Percentiles rank a stretch among this genome's conserved stretches.
These are phyloP conservation scores for Anguilla pacifica DNA, from an alignment of 2,797 vertebrate species.

Conservation along the genomic window DNA sequence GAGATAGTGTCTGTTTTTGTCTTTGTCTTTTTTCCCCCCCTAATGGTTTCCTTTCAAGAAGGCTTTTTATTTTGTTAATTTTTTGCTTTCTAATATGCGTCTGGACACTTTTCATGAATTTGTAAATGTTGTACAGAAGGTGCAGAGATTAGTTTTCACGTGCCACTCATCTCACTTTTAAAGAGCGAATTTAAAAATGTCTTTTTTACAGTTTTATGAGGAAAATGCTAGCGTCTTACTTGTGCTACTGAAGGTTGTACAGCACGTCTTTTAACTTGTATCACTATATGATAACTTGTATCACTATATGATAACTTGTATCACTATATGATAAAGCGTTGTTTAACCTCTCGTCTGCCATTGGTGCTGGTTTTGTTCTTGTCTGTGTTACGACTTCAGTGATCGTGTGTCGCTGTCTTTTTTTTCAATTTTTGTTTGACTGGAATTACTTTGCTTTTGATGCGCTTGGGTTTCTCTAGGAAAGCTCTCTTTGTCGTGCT, in stretches of 20 bases:
- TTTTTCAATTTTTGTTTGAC: neutral
- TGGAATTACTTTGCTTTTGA: neutral
- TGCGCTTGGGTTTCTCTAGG: neutral
- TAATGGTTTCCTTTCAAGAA: constrained; percentile 18
- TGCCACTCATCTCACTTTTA: constrained; percentile 14
- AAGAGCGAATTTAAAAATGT: constrained; percentile 1
- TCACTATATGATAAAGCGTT: constrained; percentile 7
- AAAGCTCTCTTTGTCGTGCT: neutral
- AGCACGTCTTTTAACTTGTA: constrained; percentile 17
- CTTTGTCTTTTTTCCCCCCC: no score
- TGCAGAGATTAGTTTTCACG: constrained; percentile 3
- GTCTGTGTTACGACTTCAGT: neutral
- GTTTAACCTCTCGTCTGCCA: neutral
- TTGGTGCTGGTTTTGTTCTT: neutral
- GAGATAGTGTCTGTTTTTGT: neutral
- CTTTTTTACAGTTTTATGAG: constrained; percentile 22
- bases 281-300: constrained; percentile 8
- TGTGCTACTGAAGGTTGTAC: neutral
- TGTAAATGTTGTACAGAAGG: constrained; percentile 26
- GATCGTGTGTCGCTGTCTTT: neutral
- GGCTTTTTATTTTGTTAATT: neutral
- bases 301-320: constrained; percentile 5
- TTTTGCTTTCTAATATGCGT: constrained; percentile 22
- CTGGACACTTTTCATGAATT: constrained; percentile 37
- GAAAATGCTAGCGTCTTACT: constrained; percentile 11